Evolutionary conservation across 2,888 invertebrate species (phyloP), one percentile per base, ranked within the genome.

Genomic region (Lepeophtheirus nordmannii): DNA sequence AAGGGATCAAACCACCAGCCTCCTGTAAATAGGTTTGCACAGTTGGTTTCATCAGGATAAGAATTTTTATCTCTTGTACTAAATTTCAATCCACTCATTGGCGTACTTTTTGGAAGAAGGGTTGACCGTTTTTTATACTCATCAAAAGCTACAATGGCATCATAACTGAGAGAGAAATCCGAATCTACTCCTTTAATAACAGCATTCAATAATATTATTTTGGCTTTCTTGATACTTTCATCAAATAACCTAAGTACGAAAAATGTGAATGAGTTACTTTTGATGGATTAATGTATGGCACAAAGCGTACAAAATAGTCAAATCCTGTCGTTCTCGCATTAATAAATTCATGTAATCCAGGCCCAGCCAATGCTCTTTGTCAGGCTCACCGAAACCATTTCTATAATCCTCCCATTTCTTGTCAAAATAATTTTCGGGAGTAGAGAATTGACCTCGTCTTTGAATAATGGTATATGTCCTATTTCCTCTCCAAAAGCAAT

Each of bases 281-380:
- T 46, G n/a, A 46, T 17, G 53, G 53, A 46, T 46, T 46, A 11
- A 14, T 41, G 41, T 41, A 11, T 10, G 14, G 17, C 30, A 30
- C 2, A 5, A 30, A 30, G 7, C 53, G 2, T 46, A 46, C 53
- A 46, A 46, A 5, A 46, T 46, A 8, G 53, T n/a, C 53, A 46
- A 46, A 17, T 46, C 53, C 53, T 46, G 14, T 8, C 3, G 53
- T 46, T 5, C 2, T 17, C 17, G n/a, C 53, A 17, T 46, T 46
- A 46, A 17, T 1, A 8, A 14, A n/a, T 1, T 14, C 14, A 58
- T 58, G 58, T 58, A 14, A 8, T 58, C 58, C 23, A 58, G 20
- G 5, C 58, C 58, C 20, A 58, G 58, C 58, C 58, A 58, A 20
- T 58, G 22, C 8, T 58, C 58, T 23, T 58, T 58, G 22, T 58